Evolutionary conservation across 2,888 invertebrate genomes (phyloP).

Genomic region (Dryomyza anilis): DNA sequence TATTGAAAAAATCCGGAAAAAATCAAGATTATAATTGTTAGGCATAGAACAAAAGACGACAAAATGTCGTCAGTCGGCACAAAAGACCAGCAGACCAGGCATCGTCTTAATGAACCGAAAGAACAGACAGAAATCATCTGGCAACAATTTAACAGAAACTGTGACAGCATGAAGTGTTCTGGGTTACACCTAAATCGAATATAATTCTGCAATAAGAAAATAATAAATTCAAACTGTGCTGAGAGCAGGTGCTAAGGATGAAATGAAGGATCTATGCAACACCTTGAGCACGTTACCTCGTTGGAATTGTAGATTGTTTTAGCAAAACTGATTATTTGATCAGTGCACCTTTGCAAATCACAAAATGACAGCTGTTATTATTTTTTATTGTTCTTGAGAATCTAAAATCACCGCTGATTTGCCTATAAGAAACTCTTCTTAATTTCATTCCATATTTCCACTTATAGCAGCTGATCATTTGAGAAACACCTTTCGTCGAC

Average conservation of each 20-base stretch:
- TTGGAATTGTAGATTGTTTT: no score
- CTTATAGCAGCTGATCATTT: not conserved
- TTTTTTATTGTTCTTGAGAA: not conserved
- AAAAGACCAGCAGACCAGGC: no score
- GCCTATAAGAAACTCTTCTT: conserved; percentile 2
- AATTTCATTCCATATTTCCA: not conserved
- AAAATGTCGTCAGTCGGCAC: no score
- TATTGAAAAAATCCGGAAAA: not conserved
- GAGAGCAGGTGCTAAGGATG: not conserved
- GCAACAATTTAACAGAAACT: not conserved
- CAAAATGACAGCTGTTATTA: not conserved
- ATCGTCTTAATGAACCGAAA: not conserved
- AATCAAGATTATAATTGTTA: not conserved
- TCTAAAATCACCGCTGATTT: not conserved
- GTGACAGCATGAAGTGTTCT: not conserved
- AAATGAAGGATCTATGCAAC: no score
- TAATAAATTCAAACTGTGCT: not conserved
- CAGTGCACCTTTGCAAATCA: conserved; percentile 2
- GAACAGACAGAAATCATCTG: not conserved
- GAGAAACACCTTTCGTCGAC: conserved; percentile 1
- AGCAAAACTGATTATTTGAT: no score
- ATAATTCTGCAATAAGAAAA: no score
- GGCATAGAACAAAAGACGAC: not conserved
- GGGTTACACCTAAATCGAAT: not conserved
- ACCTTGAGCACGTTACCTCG: no score